phyloP scores from a whole-genome alignment of 2,797 vertebrate genomes.

The Mionectes olivaceus region DNA sequence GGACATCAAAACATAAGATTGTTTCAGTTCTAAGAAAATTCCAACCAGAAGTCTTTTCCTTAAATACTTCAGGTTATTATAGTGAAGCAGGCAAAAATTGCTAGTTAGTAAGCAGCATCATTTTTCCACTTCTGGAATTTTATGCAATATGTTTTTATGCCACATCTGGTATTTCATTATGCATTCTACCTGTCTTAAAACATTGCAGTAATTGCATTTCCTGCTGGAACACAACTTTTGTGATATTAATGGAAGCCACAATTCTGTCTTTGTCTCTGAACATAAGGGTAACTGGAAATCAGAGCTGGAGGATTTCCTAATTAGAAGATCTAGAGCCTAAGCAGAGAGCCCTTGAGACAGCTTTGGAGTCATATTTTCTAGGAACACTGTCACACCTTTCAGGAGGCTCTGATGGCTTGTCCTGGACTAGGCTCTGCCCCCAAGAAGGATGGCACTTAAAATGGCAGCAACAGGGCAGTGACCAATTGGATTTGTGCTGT shows the following conservation, averaged over 20 bases:
- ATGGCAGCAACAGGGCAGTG: neutral
- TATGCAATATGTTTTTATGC: neutral
- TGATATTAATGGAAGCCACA: neutral
- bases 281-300: neutral
- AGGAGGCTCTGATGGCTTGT: neutral
- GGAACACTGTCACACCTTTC: neutral
- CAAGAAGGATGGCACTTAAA: neutral
- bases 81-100: neutral
- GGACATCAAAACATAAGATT: neutral
- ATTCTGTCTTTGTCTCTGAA: neutral
- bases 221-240: neutral
- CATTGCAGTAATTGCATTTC: neutral
- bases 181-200: neutral
- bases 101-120: neutral
- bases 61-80: neutral
- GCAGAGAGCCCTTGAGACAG: neutral
- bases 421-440: neutral
- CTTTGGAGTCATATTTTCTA: neutral
- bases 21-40: neutral
- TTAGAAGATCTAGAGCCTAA: neutral
- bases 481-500: neutral
- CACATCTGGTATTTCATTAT: neutral
- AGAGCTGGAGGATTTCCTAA: neutral
- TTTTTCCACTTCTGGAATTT: neutral
- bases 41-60: neutral